Evolutionary conservation across 1,140 invertebrate genomes (phyloP).

Genomic region (Copidosoma floridanum): DNA sequence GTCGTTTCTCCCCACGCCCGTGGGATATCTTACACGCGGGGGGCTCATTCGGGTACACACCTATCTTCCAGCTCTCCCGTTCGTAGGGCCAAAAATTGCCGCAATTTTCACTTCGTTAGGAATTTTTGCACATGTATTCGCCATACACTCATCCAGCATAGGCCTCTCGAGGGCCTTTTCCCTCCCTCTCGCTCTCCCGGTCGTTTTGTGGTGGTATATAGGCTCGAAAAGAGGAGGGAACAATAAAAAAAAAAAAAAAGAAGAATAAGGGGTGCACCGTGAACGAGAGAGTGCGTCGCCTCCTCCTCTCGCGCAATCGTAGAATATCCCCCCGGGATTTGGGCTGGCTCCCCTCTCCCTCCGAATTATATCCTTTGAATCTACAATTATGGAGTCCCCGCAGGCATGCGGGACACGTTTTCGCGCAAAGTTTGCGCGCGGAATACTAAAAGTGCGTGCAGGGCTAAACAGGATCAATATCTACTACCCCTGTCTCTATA

Average conservation of each 20-base stretch:
- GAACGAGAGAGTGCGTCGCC: background rate
- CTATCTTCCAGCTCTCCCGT: background rate
- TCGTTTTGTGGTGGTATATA: background rate
- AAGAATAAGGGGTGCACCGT: background rate
- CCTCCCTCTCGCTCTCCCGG: too few relatives aligned
- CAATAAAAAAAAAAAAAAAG: too few relatives aligned
- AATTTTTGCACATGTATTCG: conserved; percentile 16
- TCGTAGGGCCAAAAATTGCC: conserved; percentile 38
- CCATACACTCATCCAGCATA: background rate
- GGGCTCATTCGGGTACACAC: too few relatives aligned
- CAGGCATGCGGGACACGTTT: conserved; percentile 53
- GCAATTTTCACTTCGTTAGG: conserved; percentile 54
- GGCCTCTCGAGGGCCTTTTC: conserved; percentile 1
- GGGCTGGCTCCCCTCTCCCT: conserved; percentile 13
- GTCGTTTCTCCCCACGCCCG: background rate
- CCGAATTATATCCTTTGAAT: conserved; percentile 57
- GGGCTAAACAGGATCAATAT: conserved; percentile 49
- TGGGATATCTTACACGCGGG: too few relatives aligned
- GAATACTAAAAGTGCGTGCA: conserved; percentile 53
- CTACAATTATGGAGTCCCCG: conserved; percentile 51
- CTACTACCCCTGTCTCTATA: conserved; percentile 3
- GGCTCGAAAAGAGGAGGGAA: background rate
- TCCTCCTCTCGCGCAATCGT: background rate
- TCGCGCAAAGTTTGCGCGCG: conserved; percentile 48
- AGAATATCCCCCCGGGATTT: background rate